A percentile compares a stretch with the other conserved stretches of the same genome.
Evolutionary conservation across 2,797 vertebrate genomes (phyloP).

Genomic region (Synanceia verrucosa): DNA sequence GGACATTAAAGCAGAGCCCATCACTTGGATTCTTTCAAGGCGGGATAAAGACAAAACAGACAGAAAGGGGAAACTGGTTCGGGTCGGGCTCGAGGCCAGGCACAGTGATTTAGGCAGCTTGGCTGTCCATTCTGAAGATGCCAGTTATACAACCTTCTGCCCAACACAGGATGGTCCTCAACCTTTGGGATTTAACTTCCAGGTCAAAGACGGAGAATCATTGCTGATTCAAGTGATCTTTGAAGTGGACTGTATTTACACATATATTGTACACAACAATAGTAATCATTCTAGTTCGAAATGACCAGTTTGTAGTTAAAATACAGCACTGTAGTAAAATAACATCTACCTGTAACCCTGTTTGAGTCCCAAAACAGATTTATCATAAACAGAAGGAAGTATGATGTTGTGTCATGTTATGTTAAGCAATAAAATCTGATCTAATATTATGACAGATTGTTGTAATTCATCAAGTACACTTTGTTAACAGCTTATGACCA

Average conservation of each 20-base stretch:
- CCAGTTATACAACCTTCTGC: slow-evolving; percentile 51
- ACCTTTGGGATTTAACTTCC: slow-evolving; percentile 71
- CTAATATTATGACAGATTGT: slow-evolving; percentile 47
- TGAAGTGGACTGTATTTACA: slow-evolving; percentile 72
- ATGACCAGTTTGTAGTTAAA: slow-evolving; percentile 77
- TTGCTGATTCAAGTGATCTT: slow-evolving; percentile 60
- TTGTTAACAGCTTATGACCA: slow-evolving; percentile 61
- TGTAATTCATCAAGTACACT: slow-evolving; percentile 71
- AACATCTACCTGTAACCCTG: slow-evolving; percentile 71
- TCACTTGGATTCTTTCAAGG: slow-evolving; percentile 48
- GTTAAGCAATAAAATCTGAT: slow-evolving; percentile 62
- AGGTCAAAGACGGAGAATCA: slow-evolving; percentile 62
- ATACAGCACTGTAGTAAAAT: slow-evolving; percentile 84
- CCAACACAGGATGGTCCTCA: slow-evolving; percentile 61
- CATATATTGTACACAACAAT: slow-evolving; percentile 74
- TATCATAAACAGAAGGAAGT: slow-evolving; percentile 52
- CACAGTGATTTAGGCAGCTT: slow-evolving; percentile 83
- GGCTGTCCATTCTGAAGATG: slow-evolving; percentile 71
- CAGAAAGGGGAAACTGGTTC: slow-evolving; percentile 45
- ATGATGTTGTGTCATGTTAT: slow-evolving; percentile 54
- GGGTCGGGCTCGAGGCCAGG: slow-evolving; percentile 75
- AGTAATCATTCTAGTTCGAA: slow-evolving; percentile 66
- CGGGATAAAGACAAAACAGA: slow-evolving; percentile 36
- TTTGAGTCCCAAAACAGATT: slow-evolving; percentile 69
- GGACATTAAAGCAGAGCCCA: slow-evolving; percentile 58